Evolutionary conservation across 1,140 invertebrate genomes (phyloP).

Genomic region (Trichoplusia ni): DNA sequence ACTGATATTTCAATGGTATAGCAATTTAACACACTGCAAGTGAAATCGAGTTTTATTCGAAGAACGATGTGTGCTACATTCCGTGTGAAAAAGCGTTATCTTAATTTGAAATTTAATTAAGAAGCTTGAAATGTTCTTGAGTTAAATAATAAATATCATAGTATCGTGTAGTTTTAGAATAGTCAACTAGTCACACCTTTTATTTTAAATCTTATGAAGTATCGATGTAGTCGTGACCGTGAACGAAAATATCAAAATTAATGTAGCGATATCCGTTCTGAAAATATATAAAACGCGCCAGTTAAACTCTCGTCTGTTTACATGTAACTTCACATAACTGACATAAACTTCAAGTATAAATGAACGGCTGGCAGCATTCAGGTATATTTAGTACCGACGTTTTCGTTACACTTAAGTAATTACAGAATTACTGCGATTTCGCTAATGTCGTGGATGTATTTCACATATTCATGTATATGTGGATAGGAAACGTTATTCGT

Average conservation of each 20-base stretch:
- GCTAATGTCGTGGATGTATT: no score
- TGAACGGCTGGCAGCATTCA: background rate
- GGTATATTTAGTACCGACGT: background rate
- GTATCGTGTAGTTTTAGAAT: background rate
- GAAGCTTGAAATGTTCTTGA: no score
- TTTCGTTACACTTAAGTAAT: no score
- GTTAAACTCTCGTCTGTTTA: slow-evolving; percentile 5
- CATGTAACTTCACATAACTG: background rate
- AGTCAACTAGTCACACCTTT: background rate
- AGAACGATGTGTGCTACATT: slow-evolving; percentile 13
- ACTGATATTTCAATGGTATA: slow-evolving; percentile 36
- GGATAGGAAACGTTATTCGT: no score
- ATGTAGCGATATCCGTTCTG: slow-evolving; percentile 24
- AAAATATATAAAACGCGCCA: slow-evolving; percentile 18
- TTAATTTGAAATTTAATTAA: slow-evolving; percentile 4
- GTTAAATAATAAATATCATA: no score
- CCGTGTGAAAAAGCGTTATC: slow-evolving; percentile 14
- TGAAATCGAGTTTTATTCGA: slow-evolving; percentile 24
- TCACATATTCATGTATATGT: no score
- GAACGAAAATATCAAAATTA: slow-evolving; percentile 30
- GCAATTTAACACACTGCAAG: slow-evolving; percentile 30
- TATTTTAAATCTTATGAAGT: background rate
- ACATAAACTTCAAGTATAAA: background rate
- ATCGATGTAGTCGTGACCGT: slow-evolving; percentile 12
- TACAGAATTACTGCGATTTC: no score